Conservation (phyloP, 2,888 invertebrate genomes). For the Brachypterus glaber region DNA sequence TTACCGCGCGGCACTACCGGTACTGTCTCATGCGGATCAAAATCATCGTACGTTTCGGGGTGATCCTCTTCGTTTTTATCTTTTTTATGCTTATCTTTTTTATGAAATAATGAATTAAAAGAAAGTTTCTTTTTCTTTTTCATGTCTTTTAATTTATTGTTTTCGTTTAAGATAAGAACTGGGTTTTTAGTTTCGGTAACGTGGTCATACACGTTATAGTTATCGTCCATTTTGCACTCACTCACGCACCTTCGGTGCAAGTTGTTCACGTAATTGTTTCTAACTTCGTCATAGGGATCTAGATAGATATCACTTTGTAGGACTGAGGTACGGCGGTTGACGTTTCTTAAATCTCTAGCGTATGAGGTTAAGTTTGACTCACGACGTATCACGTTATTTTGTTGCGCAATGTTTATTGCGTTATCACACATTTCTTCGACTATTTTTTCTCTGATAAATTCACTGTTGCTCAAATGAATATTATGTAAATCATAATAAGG, state of each 20-base stretch:
- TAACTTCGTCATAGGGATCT: too few relatives aligned
- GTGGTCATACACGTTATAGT: constrained; percentile 20
- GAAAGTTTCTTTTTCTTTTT: constrained; percentile 29
- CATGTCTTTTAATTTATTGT: constrained; percentile 18
- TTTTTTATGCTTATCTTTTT: constrained; percentile 25
- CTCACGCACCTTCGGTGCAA: constrained; percentile 21
- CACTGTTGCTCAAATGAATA: too few relatives aligned
- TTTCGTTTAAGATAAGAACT: constrained; percentile 4
- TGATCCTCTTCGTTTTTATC: constrained; percentile 25
- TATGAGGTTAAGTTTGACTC: too few relatives aligned
- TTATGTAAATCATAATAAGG: too few relatives aligned
- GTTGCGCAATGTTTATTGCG: too few relatives aligned
- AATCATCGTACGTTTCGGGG: constrained; percentile 27
- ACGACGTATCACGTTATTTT: too few relatives aligned
- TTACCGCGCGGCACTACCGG: constrained; percentile 21
- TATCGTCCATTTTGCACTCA: constrained; percentile 23
- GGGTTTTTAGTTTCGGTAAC: constrained; percentile 18
- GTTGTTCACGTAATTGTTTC: too few relatives aligned
- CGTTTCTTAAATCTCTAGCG: too few relatives aligned
- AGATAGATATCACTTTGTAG: too few relatives aligned
- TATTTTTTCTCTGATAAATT: too few relatives aligned
- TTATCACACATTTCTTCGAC: too few relatives aligned
- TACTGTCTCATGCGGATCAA: constrained; percentile 22
- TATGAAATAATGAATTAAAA: constrained; percentile 28
- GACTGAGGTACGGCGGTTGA: too few relatives aligned